Percentiles rank a stretch among this genome's conserved stretches.
phyloP scores from a whole-genome alignment of 1,140 invertebrate species.

The Pararge aegeria region DNA sequence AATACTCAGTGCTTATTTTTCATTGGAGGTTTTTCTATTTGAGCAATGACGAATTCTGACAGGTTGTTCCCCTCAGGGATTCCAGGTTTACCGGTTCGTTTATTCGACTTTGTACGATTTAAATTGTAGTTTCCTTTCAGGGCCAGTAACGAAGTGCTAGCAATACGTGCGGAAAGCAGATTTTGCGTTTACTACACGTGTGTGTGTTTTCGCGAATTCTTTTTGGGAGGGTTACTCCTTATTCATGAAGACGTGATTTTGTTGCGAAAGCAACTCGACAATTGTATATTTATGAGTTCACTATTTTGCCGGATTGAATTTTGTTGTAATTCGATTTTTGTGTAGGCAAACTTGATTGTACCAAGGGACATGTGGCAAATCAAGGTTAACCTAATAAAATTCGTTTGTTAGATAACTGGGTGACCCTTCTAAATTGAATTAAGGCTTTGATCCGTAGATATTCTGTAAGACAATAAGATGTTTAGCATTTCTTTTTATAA shows the following conservation, averaged over 20 bases:
- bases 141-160: constrained; percentile 59
- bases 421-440: constrained; percentile 21
- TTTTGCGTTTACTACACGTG: constrained; percentile 57
- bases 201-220: constrained; percentile 52
- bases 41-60: constrained; percentile 40
- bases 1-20: not conserved
- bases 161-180: constrained; percentile 70
- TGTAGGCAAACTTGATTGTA: constrained; percentile 30
- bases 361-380: constrained; percentile 28
- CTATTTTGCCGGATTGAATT: constrained; percentile 60
- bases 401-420: constrained; percentile 20
- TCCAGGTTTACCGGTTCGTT: constrained; percentile 67
- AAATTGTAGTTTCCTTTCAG: constrained; percentile 66
- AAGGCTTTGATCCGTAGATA: not conserved
- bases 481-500: not conserved
- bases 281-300: constrained; percentile 77
- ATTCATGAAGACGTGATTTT: constrained; percentile 62
- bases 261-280: constrained; percentile 64
- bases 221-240: constrained; percentile 48
- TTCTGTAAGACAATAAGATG: not conserved
- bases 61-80: constrained; percentile 45
- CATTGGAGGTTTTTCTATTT: constrained; percentile 3
- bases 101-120: constrained; percentile 61
- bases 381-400: constrained; percentile 26
- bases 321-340: constrained; percentile 50